These are phyloP conservation scores for Schizaphis graminum DNA, from an alignment of 2,888 invertebrate species.

Conservation along the genomic window DNA sequence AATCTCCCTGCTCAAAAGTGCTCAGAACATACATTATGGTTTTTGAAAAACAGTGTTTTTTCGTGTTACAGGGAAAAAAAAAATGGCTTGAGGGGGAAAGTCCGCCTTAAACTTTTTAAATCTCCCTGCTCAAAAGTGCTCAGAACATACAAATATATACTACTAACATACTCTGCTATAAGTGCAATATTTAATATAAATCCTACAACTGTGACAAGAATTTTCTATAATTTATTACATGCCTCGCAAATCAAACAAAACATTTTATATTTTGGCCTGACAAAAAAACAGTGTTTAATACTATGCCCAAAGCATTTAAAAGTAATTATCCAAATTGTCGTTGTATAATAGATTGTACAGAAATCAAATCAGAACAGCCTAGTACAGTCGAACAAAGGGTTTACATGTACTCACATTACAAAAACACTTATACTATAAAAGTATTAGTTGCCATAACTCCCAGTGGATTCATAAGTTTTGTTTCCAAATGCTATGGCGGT, in stretches of 20 bases:
- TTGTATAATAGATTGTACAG: background rate
- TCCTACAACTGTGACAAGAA: background rate
- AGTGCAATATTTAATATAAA: background rate
- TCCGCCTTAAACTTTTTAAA: no score
- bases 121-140: no score
- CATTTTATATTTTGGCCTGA: slow-evolving; percentile 12
- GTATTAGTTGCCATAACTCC: background rate
- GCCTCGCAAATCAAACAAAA: background rate
- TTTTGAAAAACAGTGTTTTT: no score
- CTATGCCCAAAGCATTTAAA: background rate
- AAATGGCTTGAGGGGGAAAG: no score
- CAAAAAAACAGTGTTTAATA: background rate
- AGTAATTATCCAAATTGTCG: background rate
- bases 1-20: no score
- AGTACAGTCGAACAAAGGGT: background rate
- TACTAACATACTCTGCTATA: background rate
- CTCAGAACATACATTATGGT: no score
- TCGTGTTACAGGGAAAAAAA: no score
- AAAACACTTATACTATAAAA: background rate
- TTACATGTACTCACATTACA: background rate
- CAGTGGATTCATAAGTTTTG: background rate
- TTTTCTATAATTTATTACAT: background rate
- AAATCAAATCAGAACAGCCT: background rate
- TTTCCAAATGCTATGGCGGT: background rate
- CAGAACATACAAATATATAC: no score